Percentiles rank a stretch among this genome's conserved stretches.
Conservation (phyloP, 1,140 invertebrate genomes). For the Cataglyphis hispanica region DNA sequence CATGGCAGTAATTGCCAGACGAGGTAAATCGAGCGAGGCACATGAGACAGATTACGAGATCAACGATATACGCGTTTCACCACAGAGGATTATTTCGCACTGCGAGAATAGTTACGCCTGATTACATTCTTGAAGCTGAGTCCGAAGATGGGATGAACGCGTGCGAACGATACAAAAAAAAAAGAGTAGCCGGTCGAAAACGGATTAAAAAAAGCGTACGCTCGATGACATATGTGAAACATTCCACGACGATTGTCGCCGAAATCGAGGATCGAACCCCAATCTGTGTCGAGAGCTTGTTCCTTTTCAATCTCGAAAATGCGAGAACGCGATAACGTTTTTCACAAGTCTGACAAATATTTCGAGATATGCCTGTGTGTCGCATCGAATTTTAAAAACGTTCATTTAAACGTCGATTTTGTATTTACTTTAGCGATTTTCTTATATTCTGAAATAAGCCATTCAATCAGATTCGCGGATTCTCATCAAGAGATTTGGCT, state of each 20-base stretch:
- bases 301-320: slow-evolving; percentile 28
- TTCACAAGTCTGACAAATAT: slow-evolving; percentile 13
- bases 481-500: slow-evolving; percentile 21
- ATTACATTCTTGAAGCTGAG: slow-evolving; percentile 19
- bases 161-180: slow-evolving; percentile 11
- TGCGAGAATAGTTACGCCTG: not conserved
- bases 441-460: not conserved
- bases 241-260: slow-evolving; percentile 25
- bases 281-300: slow-evolving; percentile 39
- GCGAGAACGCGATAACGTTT: not conserved
- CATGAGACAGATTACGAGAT: slow-evolving; percentile 37
- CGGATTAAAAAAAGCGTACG: not conserved
- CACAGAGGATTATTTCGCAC: slow-evolving; percentile 8
- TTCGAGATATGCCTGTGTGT: not conserved
- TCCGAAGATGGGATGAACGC: not conserved
- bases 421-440: slow-evolving; percentile 8
- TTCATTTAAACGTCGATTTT: slow-evolving; percentile 46
- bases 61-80: not conserved
- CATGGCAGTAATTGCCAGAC: slow-evolving; percentile 41
- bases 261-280: slow-evolving; percentile 27
- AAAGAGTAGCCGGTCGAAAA: not conserved
- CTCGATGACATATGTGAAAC: slow-evolving; percentile 14
- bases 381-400: not conserved
- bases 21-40: slow-evolving; percentile 65
- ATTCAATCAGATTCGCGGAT: slow-evolving; percentile 14